Conservation (phyloP, 2,888 invertebrate genomes). For the Lissocephala sabroskyi region DNA sequence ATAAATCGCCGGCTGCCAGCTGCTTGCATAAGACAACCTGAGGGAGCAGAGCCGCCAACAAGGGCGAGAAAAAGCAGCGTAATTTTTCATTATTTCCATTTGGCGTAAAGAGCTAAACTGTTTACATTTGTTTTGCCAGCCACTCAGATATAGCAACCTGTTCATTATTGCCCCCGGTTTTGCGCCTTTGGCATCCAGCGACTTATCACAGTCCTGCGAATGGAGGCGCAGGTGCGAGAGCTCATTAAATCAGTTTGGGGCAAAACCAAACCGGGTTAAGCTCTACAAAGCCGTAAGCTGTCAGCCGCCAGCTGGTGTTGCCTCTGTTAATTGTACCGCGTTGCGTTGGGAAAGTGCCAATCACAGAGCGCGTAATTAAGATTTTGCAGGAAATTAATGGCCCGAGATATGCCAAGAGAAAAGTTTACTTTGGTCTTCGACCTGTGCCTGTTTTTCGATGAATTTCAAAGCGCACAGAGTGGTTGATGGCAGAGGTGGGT, state of each 20-base stretch:
- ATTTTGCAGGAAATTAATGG: conserved; percentile 17
- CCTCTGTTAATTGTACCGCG: not conserved
- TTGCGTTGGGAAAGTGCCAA: conserved; percentile 29
- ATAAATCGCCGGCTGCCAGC: conserved; percentile 8
- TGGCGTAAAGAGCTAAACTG: conserved; percentile 52
- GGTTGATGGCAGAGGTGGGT: no score
- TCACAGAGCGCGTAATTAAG: conserved; percentile 45
- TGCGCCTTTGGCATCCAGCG: no score
- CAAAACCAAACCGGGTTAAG: conserved; percentile 21
- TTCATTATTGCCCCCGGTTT: no score
- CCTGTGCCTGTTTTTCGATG: no score
- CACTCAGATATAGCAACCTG: conserved; percentile 21
- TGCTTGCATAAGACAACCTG: not conserved
- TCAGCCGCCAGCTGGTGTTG: not conserved
- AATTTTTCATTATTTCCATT: conserved; percentile 47
- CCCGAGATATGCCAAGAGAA: not conserved
- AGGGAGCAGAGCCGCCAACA: not conserved
- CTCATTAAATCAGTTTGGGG: conserved; percentile 49
- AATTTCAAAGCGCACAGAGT: no score
- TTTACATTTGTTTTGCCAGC: conserved; percentile 48
- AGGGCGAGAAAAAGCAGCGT: conserved; percentile 18
- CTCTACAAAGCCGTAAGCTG: not conserved
- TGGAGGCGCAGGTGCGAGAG: conserved; percentile 32
- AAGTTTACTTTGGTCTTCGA: no score
- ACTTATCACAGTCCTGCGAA: no score